Evolutionary conservation across 2,797 vertebrate genomes (phyloP).

Genomic region (Threskiornis aethiopicus): DNA sequence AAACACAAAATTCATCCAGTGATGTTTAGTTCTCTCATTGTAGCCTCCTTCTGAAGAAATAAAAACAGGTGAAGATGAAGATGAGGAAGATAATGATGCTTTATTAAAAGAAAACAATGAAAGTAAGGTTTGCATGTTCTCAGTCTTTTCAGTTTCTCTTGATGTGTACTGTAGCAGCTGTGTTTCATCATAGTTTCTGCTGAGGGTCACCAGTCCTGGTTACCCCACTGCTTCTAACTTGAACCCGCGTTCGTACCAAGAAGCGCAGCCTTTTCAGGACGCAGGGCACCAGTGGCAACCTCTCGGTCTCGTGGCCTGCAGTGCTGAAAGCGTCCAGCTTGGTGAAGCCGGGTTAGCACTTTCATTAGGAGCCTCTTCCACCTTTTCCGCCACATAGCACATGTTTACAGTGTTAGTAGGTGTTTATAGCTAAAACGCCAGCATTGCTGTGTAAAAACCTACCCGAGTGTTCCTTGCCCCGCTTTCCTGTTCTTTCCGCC

Average conservation of each 20-base stretch:
- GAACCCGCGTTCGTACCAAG: accelerated
- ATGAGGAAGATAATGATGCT: conserved; percentile 95
- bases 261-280: neutral
- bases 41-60: conserved; percentile 97
- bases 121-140: conserved; percentile 83
- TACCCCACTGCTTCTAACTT: neutral
- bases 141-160: neutral
- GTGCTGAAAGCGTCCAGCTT: neutral
- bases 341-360: neutral
- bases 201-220: neutral
- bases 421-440: neutral
- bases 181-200: neutral
- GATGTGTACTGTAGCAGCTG: neutral
- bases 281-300: neutral
- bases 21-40: conserved; percentile 63
- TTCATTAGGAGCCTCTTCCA: neutral
- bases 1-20: conserved; percentile 11
- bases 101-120: conserved; percentile 97
- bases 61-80: conserved; percentile 98
- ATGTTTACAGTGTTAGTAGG: neutral
- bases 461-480: accelerated
- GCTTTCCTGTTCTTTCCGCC: neutral
- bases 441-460: neutral
- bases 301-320: neutral
- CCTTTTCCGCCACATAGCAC: neutral